Base-by-base conservation (phyloP, 2,888 invertebrate genomes). In the Megastigmus dorsalis region DNA sequence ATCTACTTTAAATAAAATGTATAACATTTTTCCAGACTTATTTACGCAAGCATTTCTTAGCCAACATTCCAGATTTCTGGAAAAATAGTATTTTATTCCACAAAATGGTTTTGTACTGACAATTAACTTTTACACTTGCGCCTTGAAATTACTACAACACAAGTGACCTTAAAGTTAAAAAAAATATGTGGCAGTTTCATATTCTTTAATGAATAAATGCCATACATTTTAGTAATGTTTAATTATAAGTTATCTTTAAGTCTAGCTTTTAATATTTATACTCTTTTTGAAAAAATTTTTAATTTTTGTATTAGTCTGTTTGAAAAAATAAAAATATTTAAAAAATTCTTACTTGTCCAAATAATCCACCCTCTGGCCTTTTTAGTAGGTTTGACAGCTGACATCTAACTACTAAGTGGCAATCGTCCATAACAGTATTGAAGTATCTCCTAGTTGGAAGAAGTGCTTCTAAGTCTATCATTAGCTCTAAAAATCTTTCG, bases 401-500 rank as follows among this genome's bases (percentile, higher is more conserved):
- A 83, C 97, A 96, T 62, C 95, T 92, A 9, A 97, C 97, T 54
- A 99, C 94, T 41, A 99, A 90, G 87, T 99, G 98, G 77, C 95
- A 93, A 88, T 98, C 97, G 85, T 99, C 98, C 88, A 99, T 91
- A 0, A 99, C 93, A 0, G 96, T 95, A 89, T 99, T 98, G 89
- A 99, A 97, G 89, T 98, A 99, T 59, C 99, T 91, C 41, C 99
- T 91, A 0, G 99, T 99, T 0, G 98, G 98, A 82, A 99, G 89
- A 78, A 98, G 90, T 0, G 98, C 97, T 85, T 99, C 98, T 80
- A 99, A 90, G 88, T 99, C 99, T 70, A 98, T 97, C 89, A 99
- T 91, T 78, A 99, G 90, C 89, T 99, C 98, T 76, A 99, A 88
- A 89, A 99, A 98, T 50, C 98, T 91, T 89, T 99, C 99, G 88